Conservation (phyloP, 2,113 vertebrate genomes). For the Panthera uncia region DNA sequence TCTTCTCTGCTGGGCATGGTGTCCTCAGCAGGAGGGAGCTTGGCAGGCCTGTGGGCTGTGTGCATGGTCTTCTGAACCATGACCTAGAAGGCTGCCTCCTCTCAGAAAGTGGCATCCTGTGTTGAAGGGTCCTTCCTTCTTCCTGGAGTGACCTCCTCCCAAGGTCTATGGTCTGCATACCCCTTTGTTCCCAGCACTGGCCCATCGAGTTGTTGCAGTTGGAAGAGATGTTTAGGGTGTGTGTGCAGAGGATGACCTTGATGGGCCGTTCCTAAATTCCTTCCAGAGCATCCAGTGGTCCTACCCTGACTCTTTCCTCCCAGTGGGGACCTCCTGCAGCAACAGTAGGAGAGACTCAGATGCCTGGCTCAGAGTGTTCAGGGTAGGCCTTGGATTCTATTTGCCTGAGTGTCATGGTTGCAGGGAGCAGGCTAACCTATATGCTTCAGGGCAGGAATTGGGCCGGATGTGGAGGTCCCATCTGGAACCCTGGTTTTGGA, state of each 20-base stretch:
- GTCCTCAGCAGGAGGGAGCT: not conserved
- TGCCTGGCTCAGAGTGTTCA: not conserved
- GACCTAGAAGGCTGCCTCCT: not conserved
- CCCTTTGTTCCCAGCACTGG: not conserved
- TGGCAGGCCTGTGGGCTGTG: not conserved
- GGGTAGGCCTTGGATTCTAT: not conserved
- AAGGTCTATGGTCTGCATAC: too few relatives aligned
- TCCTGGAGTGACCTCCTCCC: not conserved
- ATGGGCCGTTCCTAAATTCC: not conserved
- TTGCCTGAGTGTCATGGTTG: not conserved
- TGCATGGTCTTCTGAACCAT: not conserved
- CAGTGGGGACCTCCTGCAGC: rapidly evolving
- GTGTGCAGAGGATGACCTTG: not conserved
- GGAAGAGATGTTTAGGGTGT: not conserved
- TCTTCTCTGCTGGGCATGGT: not conserved
- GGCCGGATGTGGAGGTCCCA: not conserved
- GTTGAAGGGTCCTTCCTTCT: not conserved
- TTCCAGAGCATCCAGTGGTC: not conserved
- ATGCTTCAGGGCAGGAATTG: not conserved
- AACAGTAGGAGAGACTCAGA: rapidly evolving
- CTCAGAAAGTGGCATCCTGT: not conserved
- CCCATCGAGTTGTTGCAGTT: not conserved
- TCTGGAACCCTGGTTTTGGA: not conserved
- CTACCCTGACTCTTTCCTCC: not conserved
- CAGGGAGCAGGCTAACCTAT: not conserved